Evolutionary conservation across 2,797 vertebrate species (phyloP).

Genomic region (Sebastiscus tertius): DNA sequence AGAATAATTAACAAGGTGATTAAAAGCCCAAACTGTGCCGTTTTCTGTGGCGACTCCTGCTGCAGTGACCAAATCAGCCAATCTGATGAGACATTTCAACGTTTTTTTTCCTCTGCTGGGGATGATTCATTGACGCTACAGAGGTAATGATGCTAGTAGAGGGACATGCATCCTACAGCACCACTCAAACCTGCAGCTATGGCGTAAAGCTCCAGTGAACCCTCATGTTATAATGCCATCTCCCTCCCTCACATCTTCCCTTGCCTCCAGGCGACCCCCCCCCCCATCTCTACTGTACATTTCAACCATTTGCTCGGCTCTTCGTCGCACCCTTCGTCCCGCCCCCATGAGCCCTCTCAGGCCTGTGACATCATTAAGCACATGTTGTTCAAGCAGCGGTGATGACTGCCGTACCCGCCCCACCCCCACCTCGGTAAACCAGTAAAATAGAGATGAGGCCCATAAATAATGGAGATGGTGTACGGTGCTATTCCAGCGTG

Average conservation of each 20-base stretch:
- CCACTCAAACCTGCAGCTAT: slow-evolving; percentile 55
- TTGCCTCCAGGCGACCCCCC: neutral
- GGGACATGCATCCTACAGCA: slow-evolving; percentile 30
- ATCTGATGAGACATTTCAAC: slow-evolving; percentile 12
- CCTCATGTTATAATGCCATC: slow-evolving; percentile 53
- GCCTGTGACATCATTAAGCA: slow-evolving; percentile 78
- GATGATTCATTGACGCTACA: slow-evolving; percentile 62
- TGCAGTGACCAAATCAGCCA: slow-evolving; percentile 18
- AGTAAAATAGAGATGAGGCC: slow-evolving; percentile 82
- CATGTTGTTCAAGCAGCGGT: slow-evolving; percentile 63
- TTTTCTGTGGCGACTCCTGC: slow-evolving; percentile 10
- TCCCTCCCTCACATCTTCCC: slow-evolving; percentile 21
- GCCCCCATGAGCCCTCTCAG: slow-evolving; percentile 52
- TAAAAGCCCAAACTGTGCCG: slow-evolving; percentile 23
- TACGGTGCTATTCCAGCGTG: slow-evolving; percentile 79
- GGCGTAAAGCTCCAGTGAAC: slow-evolving; percentile 41
- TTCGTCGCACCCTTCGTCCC: slow-evolving; percentile 23
- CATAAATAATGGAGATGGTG: slow-evolving; percentile 88
- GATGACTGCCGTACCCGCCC: slow-evolving; percentile 58
- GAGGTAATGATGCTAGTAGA: slow-evolving; percentile 61
- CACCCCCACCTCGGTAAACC: slow-evolving; percentile 73
- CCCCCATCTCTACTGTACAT: slow-evolving; percentile 11
- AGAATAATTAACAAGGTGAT: slow-evolving; percentile 53
- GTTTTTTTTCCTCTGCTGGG: slow-evolving; percentile 14
- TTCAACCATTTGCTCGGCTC: slow-evolving; percentile 32